Base-by-base conservation (phyloP, 1,140 invertebrate genomes). In the Drosophila pruinosa region DNA sequence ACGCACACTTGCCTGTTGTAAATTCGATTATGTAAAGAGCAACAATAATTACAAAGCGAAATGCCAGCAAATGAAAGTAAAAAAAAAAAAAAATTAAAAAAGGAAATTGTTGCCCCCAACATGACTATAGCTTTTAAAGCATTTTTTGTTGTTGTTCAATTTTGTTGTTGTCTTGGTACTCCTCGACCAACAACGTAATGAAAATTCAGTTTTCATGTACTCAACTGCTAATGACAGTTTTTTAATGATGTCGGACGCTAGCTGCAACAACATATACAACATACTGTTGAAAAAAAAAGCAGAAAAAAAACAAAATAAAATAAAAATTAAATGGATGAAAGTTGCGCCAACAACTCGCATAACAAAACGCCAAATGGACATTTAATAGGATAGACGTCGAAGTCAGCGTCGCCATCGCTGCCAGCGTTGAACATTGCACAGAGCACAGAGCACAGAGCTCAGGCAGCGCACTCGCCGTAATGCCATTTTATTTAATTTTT, bases 181-280 rank as follows among this genome's bases (percentile, higher is more conserved):
- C 45, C 31, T 54, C 56, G 71, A 62, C 63, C 71, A 39, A 14
- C 63, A 65, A 70, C 83, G 78, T 78, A 86, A 86, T 86, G 78
- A 73, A 88, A 88, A 88, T 88, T 88, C 83, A 82, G 82, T 82
- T 88, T 88, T 75, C 82, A 82, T 88, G 78, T 89, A 78, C 78
- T 82, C 81, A 86, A 81, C 82, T 88, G 82, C 82, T 88, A 88
- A 88, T 88, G 82, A 88, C 82, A 88, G 82, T 88, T 88, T 88
- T 86, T 88, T 89, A 88, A 88, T 88, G 82, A 89, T 82, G 78
- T 88, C 88, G 65, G 75, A 77, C 72, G 73, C 75, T 73, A 22
- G 61, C 64, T 62, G 57, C 50, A 58, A 50, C 26, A 41, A 34
- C 15, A 31, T 28, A 6, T 8, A 26, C 34, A 65, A 50, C 10